A percentile compares a stretch with the other conserved stretches of the same genome.
phyloP scores from a whole-genome alignment of 2,113 vertebrate species.

The Callocephalon fimbriatum region DNA sequence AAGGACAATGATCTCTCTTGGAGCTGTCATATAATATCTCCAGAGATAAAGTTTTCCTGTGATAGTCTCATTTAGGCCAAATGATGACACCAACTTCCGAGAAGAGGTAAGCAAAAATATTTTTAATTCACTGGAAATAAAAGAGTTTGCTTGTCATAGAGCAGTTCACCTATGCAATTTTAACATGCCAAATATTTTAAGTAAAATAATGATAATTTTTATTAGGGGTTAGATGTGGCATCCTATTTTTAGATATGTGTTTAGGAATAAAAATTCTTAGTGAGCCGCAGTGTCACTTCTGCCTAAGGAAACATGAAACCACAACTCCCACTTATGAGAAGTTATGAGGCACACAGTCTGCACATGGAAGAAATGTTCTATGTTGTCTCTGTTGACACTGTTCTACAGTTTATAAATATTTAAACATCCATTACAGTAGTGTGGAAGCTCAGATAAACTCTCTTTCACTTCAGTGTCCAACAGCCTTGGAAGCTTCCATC shows the following conservation, averaged over 20 bases:
- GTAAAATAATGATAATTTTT: background rate
- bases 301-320: constrained; percentile 11
- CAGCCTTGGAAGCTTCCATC: background rate
- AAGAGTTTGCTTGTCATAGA: background rate
- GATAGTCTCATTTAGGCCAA: background rate
- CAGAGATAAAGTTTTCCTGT: background rate
- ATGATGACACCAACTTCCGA: accelerated
- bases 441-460: constrained; percentile 21
- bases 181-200: background rate
- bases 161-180: background rate
- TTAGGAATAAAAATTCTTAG: background rate
- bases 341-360: background rate
- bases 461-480: background rate
- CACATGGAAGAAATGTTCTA: background rate
- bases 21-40: background rate
- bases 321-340: constrained; percentile 23
- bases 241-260: background rate
- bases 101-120: background rate
- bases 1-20: background rate
- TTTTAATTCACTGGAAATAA: background rate
- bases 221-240: background rate
- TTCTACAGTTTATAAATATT: constrained; percentile 36
- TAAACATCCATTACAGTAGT: background rate
- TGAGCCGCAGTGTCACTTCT: background rate
- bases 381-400: background rate